Evolutionary conservation across 2,797 vertebrate genomes (phyloP).

Genomic region (Tapirus indicus): DNA sequence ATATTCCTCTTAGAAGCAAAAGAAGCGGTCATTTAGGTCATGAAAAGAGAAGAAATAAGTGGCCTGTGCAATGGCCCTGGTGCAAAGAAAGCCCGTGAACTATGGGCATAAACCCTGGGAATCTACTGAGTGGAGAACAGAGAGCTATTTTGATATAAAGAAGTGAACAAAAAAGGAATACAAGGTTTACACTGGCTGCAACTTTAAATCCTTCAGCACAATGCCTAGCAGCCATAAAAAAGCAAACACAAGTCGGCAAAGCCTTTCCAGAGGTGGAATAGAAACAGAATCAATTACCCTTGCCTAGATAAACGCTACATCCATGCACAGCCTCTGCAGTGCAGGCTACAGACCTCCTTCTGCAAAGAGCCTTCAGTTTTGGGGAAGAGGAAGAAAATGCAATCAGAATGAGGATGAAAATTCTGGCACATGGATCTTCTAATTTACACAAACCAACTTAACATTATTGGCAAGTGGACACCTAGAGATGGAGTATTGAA

Average conservation of each 20-base stretch:
- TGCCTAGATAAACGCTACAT: neutral
- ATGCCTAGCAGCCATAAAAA: conserved; percentile 8
- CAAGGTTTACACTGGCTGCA: neutral
- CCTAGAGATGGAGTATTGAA: neutral
- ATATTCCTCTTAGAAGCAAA: conserved; percentile 22
- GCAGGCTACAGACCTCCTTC: neutral
- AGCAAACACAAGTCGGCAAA: conserved; percentile 46
- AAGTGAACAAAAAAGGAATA: conserved; percentile 35
- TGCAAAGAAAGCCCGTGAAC: neutral
- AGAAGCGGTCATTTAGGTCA: neutral
- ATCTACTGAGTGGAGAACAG: neutral
- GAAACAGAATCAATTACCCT: conserved; percentile 53
- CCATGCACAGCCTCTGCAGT: neutral
- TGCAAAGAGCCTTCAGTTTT: neutral
- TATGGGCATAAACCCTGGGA: neutral
- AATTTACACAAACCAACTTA: conserved; percentile 16
- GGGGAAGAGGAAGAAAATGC: neutral
- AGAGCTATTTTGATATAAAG: neutral
- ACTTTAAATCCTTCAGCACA: conserved; percentile 68
- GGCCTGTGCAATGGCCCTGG: neutral
- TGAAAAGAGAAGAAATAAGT: conserved; percentile 8
- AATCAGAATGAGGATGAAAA: neutral
- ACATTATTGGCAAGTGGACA: neutral
- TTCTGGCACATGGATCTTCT: neutral
- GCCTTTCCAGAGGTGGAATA: conserved; percentile 54